Base-by-base conservation (phyloP, 2,113 vertebrate species). In the Dicentrarchus labrax region DNA sequence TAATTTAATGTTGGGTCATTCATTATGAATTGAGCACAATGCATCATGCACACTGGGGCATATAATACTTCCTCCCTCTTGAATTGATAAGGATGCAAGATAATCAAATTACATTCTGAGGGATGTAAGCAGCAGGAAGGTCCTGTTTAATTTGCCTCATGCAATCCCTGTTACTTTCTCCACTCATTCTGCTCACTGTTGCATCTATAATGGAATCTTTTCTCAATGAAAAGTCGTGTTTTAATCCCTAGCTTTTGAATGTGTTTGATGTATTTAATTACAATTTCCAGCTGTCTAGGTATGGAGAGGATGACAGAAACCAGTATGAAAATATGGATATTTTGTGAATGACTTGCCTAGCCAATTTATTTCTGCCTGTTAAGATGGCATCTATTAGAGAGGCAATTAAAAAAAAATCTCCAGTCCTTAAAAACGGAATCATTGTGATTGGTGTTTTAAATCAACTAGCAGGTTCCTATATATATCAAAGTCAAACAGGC, bases 1-100 rank as follows among this genome's bases (percentile, higher is more conserved):
- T 78, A 90, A 91, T 92, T 93, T 78, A 93, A 94, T 89, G 83
- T 77, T 77, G 78, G 75, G 78, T 88, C 87, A 90, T 92, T 91
- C 38, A 81, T 93, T 90, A 89, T 86, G 79, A 77, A 90, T 86
- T 78, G 68, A 73, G 56, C 30, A 69, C 39, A 57, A 90, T 84
- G 74, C 79, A 75, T 84, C 70, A 68, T 54, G 43, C 54, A 75
- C 74, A 17, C 76, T 67, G 68, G 78, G 72, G 54, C 77, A 68
- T 60, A 78, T 76, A 72, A 88, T 86, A 79, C 78, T 81, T 85
- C 91, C 83, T 90, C 84, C 67, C 50, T 65, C 72, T 56, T 83
- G 72, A 83, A 86, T 85, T 91, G 89, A 92, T 86, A 85, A 86
- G 70, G 84, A 86, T 78, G 83, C 13, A 9, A 72, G 76, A 86